Evolutionary conservation across 2,797 vertebrate species (phyloP).

Genomic region (Manis pentadactyla): DNA sequence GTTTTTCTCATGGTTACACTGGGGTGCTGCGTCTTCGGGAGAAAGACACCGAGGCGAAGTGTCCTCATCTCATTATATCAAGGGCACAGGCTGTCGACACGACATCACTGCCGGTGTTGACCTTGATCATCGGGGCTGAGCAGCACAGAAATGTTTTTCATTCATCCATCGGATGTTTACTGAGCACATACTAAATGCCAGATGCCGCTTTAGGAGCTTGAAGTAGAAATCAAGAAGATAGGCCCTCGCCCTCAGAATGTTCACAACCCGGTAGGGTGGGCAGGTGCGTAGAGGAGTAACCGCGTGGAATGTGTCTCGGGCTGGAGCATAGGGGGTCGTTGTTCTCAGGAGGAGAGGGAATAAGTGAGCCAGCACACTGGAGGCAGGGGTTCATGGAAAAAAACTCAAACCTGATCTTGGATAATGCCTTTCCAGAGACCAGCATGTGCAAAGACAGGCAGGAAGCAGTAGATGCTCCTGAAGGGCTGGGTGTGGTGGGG

Average conservation of each 20-base stretch:
- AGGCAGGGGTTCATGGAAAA: background rate
- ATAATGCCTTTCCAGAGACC: background rate
- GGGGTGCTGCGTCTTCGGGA: background rate
- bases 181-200: slow-evolving; percentile 17
- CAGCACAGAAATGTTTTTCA: background rate
- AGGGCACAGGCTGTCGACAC: background rate
- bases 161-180: background rate
- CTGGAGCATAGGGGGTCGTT: background rate
- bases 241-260: background rate
- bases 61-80: background rate
- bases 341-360: background rate
- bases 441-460: background rate
- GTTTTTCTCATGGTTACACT: slow-evolving; percentile 3
- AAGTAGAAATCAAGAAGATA: background rate
- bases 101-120: background rate
- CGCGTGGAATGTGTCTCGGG: background rate
- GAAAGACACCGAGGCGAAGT: background rate
- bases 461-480: background rate
- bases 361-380: background rate
- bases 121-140: background rate
- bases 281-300: background rate
- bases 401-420: background rate
- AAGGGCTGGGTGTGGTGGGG: too few relatives aligned
- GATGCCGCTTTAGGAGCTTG: background rate
- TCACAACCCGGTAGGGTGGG: background rate